These are phyloP conservation scores for Globodera rostochiensis DNA, from an alignment of 1,140 invertebrate genomes.

Conservation along the genomic window DNA sequence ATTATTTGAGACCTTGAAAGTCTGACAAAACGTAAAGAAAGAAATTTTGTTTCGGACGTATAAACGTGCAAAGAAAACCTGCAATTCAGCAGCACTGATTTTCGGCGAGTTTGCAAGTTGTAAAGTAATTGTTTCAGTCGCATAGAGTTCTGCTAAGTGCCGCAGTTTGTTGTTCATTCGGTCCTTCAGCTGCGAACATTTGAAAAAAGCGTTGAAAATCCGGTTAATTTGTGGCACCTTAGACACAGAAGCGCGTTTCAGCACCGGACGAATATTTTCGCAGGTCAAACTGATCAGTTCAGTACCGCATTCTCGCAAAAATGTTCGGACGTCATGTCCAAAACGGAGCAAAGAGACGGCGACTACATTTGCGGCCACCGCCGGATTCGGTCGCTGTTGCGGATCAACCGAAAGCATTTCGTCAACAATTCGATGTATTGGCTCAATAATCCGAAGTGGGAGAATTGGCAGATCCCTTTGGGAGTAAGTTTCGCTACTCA, in stretches of 20 bases:
- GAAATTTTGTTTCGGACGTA: not conserved
- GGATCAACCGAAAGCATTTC: slow-evolving; percentile 45
- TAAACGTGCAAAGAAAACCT: slow-evolving; percentile 1
- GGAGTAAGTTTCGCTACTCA: slow-evolving; percentile 43
- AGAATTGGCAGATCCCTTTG: slow-evolving; percentile 43
- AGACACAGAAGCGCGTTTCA: not conserved
- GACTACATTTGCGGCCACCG: slow-evolving; percentile 51
- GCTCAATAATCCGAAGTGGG: slow-evolving; percentile 31
- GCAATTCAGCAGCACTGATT: slow-evolving; percentile 45
- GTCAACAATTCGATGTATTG: slow-evolving; percentile 41
- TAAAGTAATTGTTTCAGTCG: slow-evolving; percentile 48
- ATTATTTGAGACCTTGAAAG: not conserved
- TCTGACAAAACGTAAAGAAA: not conserved
- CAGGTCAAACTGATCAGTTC: not conserved
- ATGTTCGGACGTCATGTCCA: slow-evolving; percentile 21
- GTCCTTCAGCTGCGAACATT: slow-evolving; percentile 33
- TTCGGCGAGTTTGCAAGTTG: slow-evolving; percentile 29
- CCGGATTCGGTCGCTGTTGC: slow-evolving; percentile 33
- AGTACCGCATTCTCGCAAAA: slow-evolving; percentile 24
- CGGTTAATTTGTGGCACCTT: not conserved
- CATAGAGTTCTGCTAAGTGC: slow-evolving; percentile 42
- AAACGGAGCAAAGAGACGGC: slow-evolving; percentile 51
- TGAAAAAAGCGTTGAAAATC: not conserved
- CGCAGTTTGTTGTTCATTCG: slow-evolving; percentile 30
- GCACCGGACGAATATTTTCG: not conserved